Evolutionary conservation across 1,140 invertebrate genomes (phyloP), one percentile per base, ranked within the genome.

Genomic region (Drosophila dunni): DNA sequence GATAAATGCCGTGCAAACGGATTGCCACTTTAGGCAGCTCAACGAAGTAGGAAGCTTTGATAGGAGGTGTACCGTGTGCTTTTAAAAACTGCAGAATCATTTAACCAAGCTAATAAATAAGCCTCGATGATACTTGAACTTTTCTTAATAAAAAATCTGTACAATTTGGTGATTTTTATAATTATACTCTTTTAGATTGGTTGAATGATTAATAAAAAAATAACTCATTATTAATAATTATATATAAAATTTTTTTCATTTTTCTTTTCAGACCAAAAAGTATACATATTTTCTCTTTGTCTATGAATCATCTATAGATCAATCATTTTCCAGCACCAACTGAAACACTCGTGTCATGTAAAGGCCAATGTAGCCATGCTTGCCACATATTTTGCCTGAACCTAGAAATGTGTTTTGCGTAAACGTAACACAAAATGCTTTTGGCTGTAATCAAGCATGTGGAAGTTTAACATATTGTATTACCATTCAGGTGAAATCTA

Each of bases 1-100:
- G 80, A 82, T 82, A 82, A 82, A 82, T 82, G 62, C 70, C 75
- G 62, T 66, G 79, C 61, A 71, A 78, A 78, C 66, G 34, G 38
- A 75, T 53, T 46, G 57, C 38, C 45, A 65, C 58, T 45, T 78
- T 53, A 46, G 62, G 48, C 45, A 65, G 58, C 70, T 73, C 36
- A 38, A 46, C 36, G 56, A 56, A 36, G 29, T 53, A 9, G 5
- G n/a, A 42, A 42, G 2, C 13, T 13, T 38, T 36, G 13, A 0
- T 36, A 15, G 5, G 20, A 24, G 9, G 3, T 58, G 6, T 29
- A 58, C 29, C 53, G 10, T 40, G 40, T 15, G 8, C 0, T 15
- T 3, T 54, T 36, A 36, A 7, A 36, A 36, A 7, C 34, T 36
- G 34, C 34, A 36, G 6, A 36, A 20, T 20, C 17, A 20, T 20